A percentile compares a stretch with the other conserved stretches of the same genome.
Evolutionary conservation across 2,113 vertebrate genomes (phyloP).

Genomic region (Apeltes quadracus): DNA sequence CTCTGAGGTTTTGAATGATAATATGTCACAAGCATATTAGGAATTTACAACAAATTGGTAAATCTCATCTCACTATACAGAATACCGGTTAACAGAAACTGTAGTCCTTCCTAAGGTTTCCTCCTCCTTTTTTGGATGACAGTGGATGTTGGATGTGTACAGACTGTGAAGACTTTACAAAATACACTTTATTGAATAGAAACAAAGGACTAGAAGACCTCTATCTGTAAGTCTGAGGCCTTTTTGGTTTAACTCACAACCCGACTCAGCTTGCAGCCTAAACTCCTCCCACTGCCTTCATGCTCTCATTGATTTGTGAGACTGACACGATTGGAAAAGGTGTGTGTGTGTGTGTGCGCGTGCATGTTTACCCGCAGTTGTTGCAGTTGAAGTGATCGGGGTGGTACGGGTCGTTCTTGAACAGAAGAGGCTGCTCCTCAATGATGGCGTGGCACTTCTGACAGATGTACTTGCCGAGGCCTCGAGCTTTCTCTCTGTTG

Average conservation of each 20-base stretch:
- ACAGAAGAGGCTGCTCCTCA: slow-evolving; percentile 93
- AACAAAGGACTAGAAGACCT: too few relatives aligned
- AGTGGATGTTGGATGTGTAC: too few relatives aligned
- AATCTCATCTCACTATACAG: neutral
- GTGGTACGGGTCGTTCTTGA: slow-evolving; percentile 98
- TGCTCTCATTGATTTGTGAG: neutral
- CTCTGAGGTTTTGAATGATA: neutral
- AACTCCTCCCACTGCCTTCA: neutral
- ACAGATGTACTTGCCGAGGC: slow-evolving; percentile 96
- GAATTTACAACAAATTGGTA: neutral
- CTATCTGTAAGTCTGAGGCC: neutral
- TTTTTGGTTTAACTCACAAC: neutral
- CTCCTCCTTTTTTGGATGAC: too few relatives aligned
- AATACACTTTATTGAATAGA: too few relatives aligned
- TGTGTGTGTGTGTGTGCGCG: neutral
- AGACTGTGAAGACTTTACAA: too few relatives aligned
- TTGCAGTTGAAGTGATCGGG: slow-evolving; percentile 98
- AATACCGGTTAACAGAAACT: neutral
- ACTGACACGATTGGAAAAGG: neutral
- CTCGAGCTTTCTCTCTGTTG: slow-evolving; percentile 93
- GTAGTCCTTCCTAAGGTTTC: too few relatives aligned
- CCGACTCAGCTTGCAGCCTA: neutral
- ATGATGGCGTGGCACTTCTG: slow-evolving; percentile 98
- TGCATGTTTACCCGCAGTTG: slow-evolving; percentile 89
- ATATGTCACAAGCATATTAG: neutral